Conservation (phyloP, 2,888 invertebrate species). For the Ennomos quercinarius region DNA sequence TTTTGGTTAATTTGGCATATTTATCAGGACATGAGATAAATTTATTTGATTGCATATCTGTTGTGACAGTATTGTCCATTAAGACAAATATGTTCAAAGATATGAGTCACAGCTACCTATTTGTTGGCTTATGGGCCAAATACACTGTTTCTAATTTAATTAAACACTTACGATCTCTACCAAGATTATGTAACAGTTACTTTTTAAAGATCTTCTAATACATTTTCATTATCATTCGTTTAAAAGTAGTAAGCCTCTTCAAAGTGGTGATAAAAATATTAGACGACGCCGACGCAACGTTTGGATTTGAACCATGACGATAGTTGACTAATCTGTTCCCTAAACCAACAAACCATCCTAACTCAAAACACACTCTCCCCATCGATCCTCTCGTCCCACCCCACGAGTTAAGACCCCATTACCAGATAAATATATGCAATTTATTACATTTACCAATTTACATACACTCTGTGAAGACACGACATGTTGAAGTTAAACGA, state of each 20-base stretch:
- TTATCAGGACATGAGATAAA: conserved; percentile 58
- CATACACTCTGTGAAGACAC: conserved; percentile 75
- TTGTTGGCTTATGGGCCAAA: no score
- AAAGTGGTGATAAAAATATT: no score
- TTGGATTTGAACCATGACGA: conserved; percentile 32
- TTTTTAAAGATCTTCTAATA: no score
- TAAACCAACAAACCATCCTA: conserved; percentile 44
- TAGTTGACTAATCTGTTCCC: conserved; percentile 29
- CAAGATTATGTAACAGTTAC: no score
- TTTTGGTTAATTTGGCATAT: conserved; percentile 65
- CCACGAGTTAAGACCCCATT: conserved; percentile 73
- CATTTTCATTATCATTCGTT: no score
- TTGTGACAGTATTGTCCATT: conserved; percentile 40
- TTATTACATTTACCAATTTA: conserved; percentile 84
- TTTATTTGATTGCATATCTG: conserved; percentile 59
- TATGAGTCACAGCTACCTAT: background rate
- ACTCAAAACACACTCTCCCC: conserved; percentile 37
- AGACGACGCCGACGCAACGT: no score
- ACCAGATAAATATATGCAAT: conserved; percentile 82
- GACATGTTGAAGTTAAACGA: conserved; percentile 73
- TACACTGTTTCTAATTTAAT: no score
- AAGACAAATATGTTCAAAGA: conserved; percentile 30
- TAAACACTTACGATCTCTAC: no score
- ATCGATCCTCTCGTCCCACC: conserved; percentile 63
- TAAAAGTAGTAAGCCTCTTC: no score